These are phyloP conservation scores for Salarias fasciatus DNA, from an alignment of 2,797 vertebrate genomes.

Conservation along the genomic window DNA sequence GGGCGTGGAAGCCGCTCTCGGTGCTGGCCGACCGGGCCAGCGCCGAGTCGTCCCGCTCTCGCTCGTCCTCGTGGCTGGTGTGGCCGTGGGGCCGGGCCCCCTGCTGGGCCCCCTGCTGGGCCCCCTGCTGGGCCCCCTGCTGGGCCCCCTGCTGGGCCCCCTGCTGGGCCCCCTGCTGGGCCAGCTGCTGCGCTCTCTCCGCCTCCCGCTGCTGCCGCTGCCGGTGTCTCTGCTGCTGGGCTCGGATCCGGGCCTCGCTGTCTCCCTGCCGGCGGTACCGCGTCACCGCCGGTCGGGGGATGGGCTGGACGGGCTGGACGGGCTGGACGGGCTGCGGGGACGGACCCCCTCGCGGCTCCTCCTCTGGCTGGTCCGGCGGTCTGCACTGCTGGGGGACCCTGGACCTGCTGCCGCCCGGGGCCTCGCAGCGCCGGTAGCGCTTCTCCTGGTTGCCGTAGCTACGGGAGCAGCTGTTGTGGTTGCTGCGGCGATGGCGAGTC, in stretches of 20 bases:
- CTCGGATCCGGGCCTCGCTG: slow-evolving; percentile 79
- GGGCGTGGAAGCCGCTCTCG: slow-evolving; percentile 96
- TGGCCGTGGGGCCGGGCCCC: slow-evolving; percentile 66
- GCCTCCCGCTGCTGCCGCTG: slow-evolving; percentile 76
- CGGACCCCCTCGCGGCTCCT: slow-evolving; percentile 62
- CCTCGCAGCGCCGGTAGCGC: slow-evolving; percentile 70
- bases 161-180: slow-evolving; percentile 78
- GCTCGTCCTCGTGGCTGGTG: slow-evolving; percentile 70
- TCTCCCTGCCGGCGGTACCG: slow-evolving; percentile 79
- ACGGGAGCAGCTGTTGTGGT: slow-evolving; percentile 60
- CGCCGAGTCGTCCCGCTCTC: slow-evolving; percentile 81
- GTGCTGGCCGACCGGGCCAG: slow-evolving; percentile 94
- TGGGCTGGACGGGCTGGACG: slow-evolving; percentile 57
- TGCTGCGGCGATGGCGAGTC: slow-evolving; percentile 61
- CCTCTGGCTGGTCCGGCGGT: slow-evolving; percentile 58
- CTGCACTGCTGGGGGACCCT: slow-evolving; percentile 40
- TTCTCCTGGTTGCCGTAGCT: slow-evolving; percentile 66
- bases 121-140: slow-evolving; percentile 76
- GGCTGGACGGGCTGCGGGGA: slow-evolving; percentile 55
- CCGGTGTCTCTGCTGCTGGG: slow-evolving; percentile 73
- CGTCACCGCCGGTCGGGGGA: slow-evolving; percentile 78
- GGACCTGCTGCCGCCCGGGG: slow-evolving; percentile 28
- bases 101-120: slow-evolving; percentile 56
- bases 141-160: slow-evolving; percentile 74
- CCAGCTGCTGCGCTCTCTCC: slow-evolving; percentile 69